Evolutionary conservation across 2,888 invertebrate genomes (phyloP).

Genomic region (Monopis laevigella): DNA sequence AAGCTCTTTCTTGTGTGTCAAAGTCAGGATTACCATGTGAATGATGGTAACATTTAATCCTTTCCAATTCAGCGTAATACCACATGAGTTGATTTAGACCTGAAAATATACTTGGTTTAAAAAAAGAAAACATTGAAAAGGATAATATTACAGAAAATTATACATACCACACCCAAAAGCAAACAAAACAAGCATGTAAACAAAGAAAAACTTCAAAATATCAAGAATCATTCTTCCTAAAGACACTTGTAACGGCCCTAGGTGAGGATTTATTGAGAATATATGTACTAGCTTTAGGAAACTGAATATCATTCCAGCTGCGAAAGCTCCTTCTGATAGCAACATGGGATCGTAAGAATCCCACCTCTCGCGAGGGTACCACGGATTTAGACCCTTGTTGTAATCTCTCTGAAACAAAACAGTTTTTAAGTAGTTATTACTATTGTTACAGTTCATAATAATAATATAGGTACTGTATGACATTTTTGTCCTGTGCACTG

Average conservation of each 20-base stretch:
- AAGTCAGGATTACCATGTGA: conserved; percentile 82
- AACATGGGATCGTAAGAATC: conserved; percentile 96
- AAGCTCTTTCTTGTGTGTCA: conserved; percentile 83
- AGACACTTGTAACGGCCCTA: conserved; percentile 94
- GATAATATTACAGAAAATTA: too few relatives aligned
- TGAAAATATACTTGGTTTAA: conserved; percentile 33
- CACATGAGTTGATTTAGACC: conserved; percentile 89
- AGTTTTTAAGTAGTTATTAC: not conserved
- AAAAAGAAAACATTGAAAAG: too few relatives aligned
- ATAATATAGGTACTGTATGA: too few relatives aligned
- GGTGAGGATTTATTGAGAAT: conserved; percentile 95
- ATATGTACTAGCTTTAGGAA: conserved; percentile 96
- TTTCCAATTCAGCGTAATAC: conserved; percentile 93
- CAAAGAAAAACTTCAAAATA: conserved; percentile 95
- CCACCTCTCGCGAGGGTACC: conserved; percentile 91
- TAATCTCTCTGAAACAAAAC: conserved; percentile 69
- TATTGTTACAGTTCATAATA: too few relatives aligned
- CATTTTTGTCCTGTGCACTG: too few relatives aligned
- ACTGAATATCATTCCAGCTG: conserved; percentile 97
- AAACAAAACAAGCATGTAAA: conserved; percentile 91
- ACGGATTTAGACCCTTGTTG: conserved; percentile 76
- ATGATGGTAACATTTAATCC: conserved; percentile 82
- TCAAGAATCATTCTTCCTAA: conserved; percentile 94
- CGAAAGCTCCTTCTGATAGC: conserved; percentile 92
- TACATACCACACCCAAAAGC: conserved; percentile 94